Evolutionary conservation across 2,888 invertebrate genomes (phyloP), one percentile per base, ranked within the genome.

Genomic region (Graphium colonna): DNA sequence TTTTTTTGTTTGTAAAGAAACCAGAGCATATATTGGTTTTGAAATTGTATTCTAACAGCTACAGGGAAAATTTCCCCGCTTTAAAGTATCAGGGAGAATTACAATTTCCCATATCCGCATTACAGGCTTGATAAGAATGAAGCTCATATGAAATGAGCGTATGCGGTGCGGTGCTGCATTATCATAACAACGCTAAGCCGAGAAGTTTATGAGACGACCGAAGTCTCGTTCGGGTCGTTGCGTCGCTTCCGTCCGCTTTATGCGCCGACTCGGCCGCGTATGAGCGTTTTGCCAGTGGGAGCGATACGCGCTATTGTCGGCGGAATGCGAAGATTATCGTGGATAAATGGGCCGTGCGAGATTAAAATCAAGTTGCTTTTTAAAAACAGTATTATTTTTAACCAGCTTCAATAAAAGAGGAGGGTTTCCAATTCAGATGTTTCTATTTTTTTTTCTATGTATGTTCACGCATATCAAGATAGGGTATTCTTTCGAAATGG

Each of bases 181-280:
- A 47, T 16, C 33, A 36, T 48, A 52, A 52, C 40, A 46, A 15
- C 38, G 48, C 38, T 48, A 16, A 48, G 8, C 38, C 41, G 7
- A 10, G 38, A 38, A 43, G 13, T 42, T 52, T 43, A 48, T 13
- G 43, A 47, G 43, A 47, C 52, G 31, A 33, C 33, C 17, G 16
- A 47, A 47, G 41, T 47, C 15, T 41, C 41, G 33, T 39, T n/a
- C 38, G 26, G 16, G 40, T 18, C 39, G 31, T 26, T 46, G 33
- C 18, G 7, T 7, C 21, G 31, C 31, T 17, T 31, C 13, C 12
- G 41, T n/a, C 21, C 39, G 12, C 18, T 17, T 51, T 44, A 44
- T 45, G 44, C 13, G 17, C 18, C 39, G 12, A 28, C 51, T 39
- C 51, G 28, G 40, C 18, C 40, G 18, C 12, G 9, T 21, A 5